Conservation (phyloP, 2,888 invertebrate genomes). For the Tipula confusa region DNA sequence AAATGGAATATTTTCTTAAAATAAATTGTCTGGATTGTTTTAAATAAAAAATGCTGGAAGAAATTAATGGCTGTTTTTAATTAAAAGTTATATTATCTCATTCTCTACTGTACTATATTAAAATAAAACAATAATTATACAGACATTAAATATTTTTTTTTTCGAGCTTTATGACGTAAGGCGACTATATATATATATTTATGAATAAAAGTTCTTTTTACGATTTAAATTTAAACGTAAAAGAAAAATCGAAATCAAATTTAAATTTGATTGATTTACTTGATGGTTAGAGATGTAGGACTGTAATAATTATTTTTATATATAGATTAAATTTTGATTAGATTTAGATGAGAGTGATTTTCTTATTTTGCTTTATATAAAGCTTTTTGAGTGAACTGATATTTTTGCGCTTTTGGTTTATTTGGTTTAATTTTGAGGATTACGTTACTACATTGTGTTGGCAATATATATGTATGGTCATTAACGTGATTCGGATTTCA, state of each 20-base stretch:
- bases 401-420: too few species aligned
- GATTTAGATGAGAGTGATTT: neutral
- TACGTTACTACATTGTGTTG: too few species aligned
- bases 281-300: neutral
- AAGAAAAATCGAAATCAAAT: neutral
- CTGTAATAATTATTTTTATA: neutral
- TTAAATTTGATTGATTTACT: neutral
- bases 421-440: too few species aligned
- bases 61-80: neutral
- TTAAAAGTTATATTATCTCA: neutral
- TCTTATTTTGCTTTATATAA: too few species aligned
- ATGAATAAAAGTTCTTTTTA: neutral
- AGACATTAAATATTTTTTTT: neutral
- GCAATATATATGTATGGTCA: too few species aligned
- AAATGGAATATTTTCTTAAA: neutral
- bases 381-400: too few species aligned
- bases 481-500: too few species aligned
- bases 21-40: neutral
- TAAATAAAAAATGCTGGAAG: neutral
- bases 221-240: neutral
- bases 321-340: neutral
- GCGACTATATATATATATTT: neutral
- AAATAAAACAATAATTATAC: neutral
- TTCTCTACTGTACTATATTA: neutral
- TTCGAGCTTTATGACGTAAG: neutral